Conservation (phyloP, 2,888 invertebrate genomes). For the Parelbella ahira region DNA sequence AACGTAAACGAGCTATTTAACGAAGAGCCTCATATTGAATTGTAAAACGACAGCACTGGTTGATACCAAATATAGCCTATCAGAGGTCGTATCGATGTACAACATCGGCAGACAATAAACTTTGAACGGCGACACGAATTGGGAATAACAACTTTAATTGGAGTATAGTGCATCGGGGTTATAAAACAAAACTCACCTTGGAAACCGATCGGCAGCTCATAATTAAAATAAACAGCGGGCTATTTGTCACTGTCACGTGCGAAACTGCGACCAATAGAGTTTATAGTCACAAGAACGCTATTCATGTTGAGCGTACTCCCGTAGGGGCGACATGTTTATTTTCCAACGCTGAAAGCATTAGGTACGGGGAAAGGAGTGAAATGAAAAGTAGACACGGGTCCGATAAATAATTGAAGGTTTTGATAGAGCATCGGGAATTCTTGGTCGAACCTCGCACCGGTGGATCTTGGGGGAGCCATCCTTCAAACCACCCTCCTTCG, state of each 20-base stretch:
- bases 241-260: conserved; percentile 53
- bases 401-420: conserved; percentile 80
- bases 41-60: no score
- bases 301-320: conserved; percentile 62
- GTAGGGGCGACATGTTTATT: conserved; percentile 67
- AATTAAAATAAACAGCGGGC: conserved; percentile 44
- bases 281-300: conserved; percentile 53
- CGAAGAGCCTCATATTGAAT: no score
- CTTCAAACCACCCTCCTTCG: conserved; percentile 67
- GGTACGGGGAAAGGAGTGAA: conserved; percentile 71
- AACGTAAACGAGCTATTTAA: no score
- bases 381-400: conserved; percentile 79
- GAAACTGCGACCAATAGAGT: conserved; percentile 46
- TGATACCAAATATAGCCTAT: no score
- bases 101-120: conserved; percentile 5
- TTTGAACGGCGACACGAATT: conserved; percentile 31
- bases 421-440: conserved; percentile 74
- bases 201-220: conserved; percentile 23
- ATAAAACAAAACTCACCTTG: conserved; percentile 12
- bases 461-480: conserved; percentile 73
- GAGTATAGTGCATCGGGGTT: conserved; percentile 12
- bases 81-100: no score
- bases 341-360: conserved; percentile 57
- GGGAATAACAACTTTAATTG: conserved; percentile 17
- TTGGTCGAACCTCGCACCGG: conserved; percentile 53